Conservation (phyloP, 2,888 invertebrate genomes). For the Phytoseiulus persimilis region DNA sequence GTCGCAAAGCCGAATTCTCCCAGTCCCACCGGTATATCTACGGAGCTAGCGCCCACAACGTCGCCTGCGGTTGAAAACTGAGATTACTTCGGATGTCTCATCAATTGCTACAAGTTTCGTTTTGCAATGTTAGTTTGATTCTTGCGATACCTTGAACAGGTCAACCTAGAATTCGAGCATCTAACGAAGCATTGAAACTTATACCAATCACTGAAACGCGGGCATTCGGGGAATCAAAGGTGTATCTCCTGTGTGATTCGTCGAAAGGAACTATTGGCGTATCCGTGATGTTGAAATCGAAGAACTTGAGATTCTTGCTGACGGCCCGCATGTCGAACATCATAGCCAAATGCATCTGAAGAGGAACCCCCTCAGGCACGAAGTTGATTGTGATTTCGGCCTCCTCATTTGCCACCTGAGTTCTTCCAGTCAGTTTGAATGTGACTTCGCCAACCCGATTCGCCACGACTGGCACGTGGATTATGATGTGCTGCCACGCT, state of each 20-base stretch:
- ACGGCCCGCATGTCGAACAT: conserved; percentile 55
- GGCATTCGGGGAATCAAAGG: conserved; percentile 55
- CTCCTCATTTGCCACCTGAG: conserved; percentile 52
- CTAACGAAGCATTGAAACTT: no score
- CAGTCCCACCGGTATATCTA: conserved; percentile 40
- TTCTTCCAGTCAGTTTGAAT: conserved; percentile 53
- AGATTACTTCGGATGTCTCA: no score
- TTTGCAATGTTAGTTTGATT: no score
- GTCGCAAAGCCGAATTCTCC: conserved; percentile 42
- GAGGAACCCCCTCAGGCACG: conserved; percentile 54
- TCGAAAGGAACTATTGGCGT: conserved; percentile 54
- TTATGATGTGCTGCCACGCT: conserved; percentile 44
- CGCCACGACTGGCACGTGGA: conserved; percentile 56
- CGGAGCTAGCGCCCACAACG: conserved; percentile 44
- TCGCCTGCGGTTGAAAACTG: conserved; percentile 41
- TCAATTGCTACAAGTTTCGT: no score
- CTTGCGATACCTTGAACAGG: no score
- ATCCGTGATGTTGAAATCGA: conserved; percentile 56
- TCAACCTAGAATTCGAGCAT: no score
- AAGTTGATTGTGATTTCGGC: conserved; percentile 48
- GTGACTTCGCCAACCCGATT: conserved; percentile 52
- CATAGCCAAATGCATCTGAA: conserved; percentile 55
- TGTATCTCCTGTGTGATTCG: conserved; percentile 53
- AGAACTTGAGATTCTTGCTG: conserved; percentile 53
- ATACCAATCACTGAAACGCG: conserved; percentile 54